phyloP scores from a whole-genome alignment of 2,113 vertebrate species.

The Myrmecobius fasciatus region DNA sequence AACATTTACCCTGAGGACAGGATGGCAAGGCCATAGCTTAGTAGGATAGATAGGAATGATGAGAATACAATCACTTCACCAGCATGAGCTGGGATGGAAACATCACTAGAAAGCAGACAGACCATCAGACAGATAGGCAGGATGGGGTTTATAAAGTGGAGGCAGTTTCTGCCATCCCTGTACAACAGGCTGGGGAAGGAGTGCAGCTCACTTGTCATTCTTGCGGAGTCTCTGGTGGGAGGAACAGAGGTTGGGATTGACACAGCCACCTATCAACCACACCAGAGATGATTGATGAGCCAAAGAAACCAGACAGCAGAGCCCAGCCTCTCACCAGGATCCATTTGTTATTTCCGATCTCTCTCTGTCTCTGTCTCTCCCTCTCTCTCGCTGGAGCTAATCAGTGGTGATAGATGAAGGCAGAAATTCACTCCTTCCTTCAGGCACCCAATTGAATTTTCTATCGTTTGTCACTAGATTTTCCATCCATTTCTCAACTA shows the following conservation, averaged over 20 bases:
- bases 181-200: constrained; percentile 7
- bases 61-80: constrained; percentile 60
- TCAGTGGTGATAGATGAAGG: constrained; percentile 78
- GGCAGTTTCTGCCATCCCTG: constrained; percentile 18
- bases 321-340: constrained; percentile 56
- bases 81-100: constrained; percentile 71
- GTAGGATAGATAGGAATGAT: constrained; percentile 29
- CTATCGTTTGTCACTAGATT: constrained; percentile 68
- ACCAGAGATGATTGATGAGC: constrained; percentile 67
- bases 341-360: constrained; percentile 73
- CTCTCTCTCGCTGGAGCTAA: constrained; percentile 65
- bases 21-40: constrained; percentile 36
- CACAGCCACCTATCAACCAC: constrained; percentile 64
- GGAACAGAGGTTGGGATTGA: constrained; percentile 53
- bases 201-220: constrained; percentile 38
- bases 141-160: background rate
- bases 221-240: constrained; percentile 54
- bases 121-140: constrained; percentile 55
- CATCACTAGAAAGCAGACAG: constrained; percentile 27
- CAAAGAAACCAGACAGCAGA: constrained; percentile 48
- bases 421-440: constrained; percentile 59
- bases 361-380: constrained; percentile 68
- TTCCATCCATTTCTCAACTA: constrained; percentile 55
- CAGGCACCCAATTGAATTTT: constrained; percentile 63
- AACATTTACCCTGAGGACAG: constrained; percentile 66